Percentiles rank a stretch among this genome's conserved stretches.
phyloP scores from a whole-genome alignment of 2,888 invertebrate genomes.

The Fragum sueziense region DNA sequence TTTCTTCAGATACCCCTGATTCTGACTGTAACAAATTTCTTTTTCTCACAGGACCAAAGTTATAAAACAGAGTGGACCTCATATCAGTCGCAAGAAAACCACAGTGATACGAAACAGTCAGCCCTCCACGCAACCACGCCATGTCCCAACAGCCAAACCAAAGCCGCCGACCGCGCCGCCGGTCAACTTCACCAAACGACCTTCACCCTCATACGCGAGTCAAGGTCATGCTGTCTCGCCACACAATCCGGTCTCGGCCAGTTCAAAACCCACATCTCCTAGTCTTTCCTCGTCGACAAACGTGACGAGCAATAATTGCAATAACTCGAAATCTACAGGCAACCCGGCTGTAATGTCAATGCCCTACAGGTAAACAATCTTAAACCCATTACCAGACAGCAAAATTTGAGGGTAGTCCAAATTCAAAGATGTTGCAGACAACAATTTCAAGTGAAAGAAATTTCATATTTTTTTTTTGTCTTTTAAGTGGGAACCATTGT shows the following conservation, averaged over 20 bases:
- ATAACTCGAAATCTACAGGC: constrained; percentile 36
- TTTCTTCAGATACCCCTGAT: too few species aligned
- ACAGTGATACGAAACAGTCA: constrained; percentile 68
- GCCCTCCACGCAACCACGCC: constrained; percentile 31
- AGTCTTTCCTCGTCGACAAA: constrained; percentile 29
- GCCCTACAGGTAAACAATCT: constrained; percentile 68
- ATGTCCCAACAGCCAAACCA: constrained; percentile 56
- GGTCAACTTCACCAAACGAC: constrained; percentile 56
- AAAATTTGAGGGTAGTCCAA: background rate
- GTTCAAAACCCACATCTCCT: constrained; percentile 56
- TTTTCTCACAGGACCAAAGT: constrained; percentile 90
- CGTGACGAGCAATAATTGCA: background rate
- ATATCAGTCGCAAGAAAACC: constrained; percentile 86
- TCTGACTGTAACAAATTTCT: too few species aligned
- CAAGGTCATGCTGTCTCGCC: constrained; percentile 61
- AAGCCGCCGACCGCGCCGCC: constrained; percentile 56
- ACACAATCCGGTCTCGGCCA: constrained; percentile 43
- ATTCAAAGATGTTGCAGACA: background rate
- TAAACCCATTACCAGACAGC: background rate
- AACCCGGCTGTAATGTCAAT: constrained; percentile 70
- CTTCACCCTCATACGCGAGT: constrained; percentile 60
- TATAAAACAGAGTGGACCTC: constrained; percentile 95
- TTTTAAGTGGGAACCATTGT: too few species aligned
- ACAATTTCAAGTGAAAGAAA: too few species aligned
- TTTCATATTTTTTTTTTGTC: too few species aligned